phyloP scores from a whole-genome alignment of 2,888 invertebrate species.

The Himalopsyche anomala region DNA sequence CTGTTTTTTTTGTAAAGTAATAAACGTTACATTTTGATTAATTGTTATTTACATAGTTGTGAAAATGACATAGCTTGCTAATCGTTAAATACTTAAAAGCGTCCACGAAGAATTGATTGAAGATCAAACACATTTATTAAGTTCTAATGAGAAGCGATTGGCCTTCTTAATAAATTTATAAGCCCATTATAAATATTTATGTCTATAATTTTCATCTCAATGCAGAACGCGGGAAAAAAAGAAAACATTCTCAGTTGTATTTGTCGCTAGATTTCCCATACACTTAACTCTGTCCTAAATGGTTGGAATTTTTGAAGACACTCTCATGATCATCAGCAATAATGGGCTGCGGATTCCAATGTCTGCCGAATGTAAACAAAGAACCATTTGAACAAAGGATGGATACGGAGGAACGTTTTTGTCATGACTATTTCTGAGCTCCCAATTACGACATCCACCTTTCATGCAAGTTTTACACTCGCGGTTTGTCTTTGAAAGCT shows the following conservation, averaged over 20 bases:
- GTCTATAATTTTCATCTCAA: slow-evolving; percentile 34
- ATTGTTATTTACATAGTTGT: not conserved
- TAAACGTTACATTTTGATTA: too few relatives aligned
- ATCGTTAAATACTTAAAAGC: not conserved
- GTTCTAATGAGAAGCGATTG: slow-evolving; percentile 3
- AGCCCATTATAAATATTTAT: slow-evolving; percentile 23
- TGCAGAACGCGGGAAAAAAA: not conserved
- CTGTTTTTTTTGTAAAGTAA: too few relatives aligned
- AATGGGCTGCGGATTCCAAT: slow-evolving; percentile 38
- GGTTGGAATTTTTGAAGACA: slow-evolving; percentile 39
- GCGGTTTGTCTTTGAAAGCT: not conserved
- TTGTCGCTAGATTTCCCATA: slow-evolving; percentile 3
- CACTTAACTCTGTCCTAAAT: slow-evolving; percentile 35
- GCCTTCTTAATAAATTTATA: slow-evolving; percentile 25
- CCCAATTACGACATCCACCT: not conserved
- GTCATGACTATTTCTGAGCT: slow-evolving; percentile 22
- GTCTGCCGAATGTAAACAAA: slow-evolving; percentile 42
- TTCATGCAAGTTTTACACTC: slow-evolving; percentile 1
- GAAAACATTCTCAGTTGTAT: not conserved
- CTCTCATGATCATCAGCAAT: slow-evolving; percentile 32
- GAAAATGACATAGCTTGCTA: not conserved
- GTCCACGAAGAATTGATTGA: not conserved
- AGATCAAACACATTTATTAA: not conserved
- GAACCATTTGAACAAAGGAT: slow-evolving; percentile 40
- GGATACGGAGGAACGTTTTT: slow-evolving; percentile 3